These are phyloP conservation scores for Sphaeramia orbicularis DNA, from an alignment of 2,797 vertebrate species.

Conservation along the genomic window DNA sequence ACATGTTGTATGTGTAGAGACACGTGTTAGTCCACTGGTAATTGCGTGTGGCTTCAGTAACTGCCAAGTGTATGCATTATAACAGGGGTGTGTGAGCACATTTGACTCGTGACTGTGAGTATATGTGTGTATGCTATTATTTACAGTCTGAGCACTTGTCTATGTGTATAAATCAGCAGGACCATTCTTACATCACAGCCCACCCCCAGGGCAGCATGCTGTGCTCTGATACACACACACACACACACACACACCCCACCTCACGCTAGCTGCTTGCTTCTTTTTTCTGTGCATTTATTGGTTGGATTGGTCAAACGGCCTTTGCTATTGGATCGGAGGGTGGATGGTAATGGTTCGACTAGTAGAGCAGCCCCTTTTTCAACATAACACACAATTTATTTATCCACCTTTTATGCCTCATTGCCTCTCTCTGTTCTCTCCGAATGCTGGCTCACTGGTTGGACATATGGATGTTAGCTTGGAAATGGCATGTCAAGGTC, in stretches of 20 bases:
- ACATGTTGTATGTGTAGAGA: background rate
- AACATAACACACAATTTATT: background rate
- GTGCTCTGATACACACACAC: slow-evolving; percentile 25
- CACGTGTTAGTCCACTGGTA: slow-evolving; percentile 42
- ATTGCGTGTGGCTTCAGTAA: slow-evolving; percentile 38
- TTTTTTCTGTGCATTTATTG: slow-evolving; percentile 11
- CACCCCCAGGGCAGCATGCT: slow-evolving; percentile 49
- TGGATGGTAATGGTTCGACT: background rate
- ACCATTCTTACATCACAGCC: slow-evolving; percentile 65
- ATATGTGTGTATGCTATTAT: slow-evolving; percentile 51
- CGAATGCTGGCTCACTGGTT: background rate
- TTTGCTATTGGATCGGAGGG: slow-evolving; percentile 21
- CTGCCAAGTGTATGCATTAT: slow-evolving; percentile 29
- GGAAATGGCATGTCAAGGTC: slow-evolving; percentile 31
- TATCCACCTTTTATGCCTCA: background rate
- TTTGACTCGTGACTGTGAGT: slow-evolving; percentile 42
- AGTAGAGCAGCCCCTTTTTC: slow-evolving; percentile 1
- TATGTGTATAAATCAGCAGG: slow-evolving; percentile 75
- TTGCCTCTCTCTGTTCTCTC: background rate
- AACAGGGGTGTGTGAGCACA: slow-evolving; percentile 17
- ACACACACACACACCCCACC: slow-evolving; percentile 17
- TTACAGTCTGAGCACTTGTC: slow-evolving; percentile 71
- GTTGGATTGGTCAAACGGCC: slow-evolving; percentile 12
- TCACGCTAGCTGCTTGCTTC: slow-evolving; percentile 36
- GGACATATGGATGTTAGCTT: background rate